phyloP scores from a whole-genome alignment of 1,140 invertebrate species.

The Dendroctonus ponderosae region DNA sequence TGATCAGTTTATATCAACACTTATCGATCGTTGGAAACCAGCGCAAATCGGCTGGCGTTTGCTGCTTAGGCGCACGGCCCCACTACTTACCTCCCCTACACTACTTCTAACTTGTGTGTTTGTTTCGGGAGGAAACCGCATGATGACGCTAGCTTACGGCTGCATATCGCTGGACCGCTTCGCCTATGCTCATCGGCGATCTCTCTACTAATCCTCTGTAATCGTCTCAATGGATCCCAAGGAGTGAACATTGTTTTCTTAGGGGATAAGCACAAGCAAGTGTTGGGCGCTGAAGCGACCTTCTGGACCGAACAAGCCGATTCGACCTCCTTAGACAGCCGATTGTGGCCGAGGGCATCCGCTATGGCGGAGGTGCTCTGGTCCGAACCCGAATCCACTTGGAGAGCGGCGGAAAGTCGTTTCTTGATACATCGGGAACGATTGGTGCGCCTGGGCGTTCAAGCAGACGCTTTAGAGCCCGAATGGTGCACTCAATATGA shows the following conservation, averaged over 20 bases:
- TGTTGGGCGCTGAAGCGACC: slow-evolving; percentile 71
- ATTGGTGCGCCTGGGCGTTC: slow-evolving; percentile 64
- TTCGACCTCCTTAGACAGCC: slow-evolving; percentile 61
- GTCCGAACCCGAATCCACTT: slow-evolving; percentile 62
- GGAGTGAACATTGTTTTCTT: neutral
- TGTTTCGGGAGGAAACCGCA: too few species aligned
- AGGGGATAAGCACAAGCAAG: slow-evolving; percentile 38
- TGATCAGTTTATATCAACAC: too few species aligned
- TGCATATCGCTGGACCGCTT: too few species aligned
- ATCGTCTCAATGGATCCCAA: neutral
- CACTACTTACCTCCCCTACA: too few species aligned
- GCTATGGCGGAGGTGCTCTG: slow-evolving; percentile 80
- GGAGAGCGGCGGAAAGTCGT: slow-evolving; percentile 65
- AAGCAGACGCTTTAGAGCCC: slow-evolving; percentile 70
- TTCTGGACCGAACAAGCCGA: slow-evolving; percentile 82
- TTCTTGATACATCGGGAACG: slow-evolving; percentile 70
- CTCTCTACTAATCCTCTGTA: too few species aligned
- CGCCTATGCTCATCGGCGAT: too few species aligned
- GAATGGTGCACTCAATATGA: slow-evolving; percentile 82
- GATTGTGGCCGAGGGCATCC: slow-evolving; percentile 76
- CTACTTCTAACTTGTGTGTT: too few species aligned
- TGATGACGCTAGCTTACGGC: too few species aligned
- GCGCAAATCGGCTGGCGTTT: too few species aligned
- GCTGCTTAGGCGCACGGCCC: too few species aligned
- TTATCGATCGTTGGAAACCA: too few species aligned